Percentiles rank a stretch among this genome's conserved stretches.
These are phyloP conservation scores for Notodonta dromedarius DNA, from an alignment of 2,888 invertebrate species.

Conservation along the genomic window DNA sequence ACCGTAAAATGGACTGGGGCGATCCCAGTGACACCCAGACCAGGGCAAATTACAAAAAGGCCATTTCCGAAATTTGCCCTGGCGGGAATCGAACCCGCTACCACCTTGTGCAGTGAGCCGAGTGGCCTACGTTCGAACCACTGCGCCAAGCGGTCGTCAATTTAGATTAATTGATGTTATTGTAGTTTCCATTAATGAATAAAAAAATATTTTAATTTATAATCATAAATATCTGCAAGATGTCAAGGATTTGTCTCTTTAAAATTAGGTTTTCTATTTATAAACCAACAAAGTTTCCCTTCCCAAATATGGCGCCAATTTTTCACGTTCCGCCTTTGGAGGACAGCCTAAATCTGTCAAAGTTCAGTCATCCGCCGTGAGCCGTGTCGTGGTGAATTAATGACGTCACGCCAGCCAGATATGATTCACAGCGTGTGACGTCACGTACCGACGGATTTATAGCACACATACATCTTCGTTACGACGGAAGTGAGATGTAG, in stretches of 20 bases:
- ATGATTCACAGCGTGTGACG: constrained; percentile 54
- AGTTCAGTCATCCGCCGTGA: constrained; percentile 42
- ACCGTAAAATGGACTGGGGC: too few species aligned
- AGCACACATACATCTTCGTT: constrained; percentile 49
- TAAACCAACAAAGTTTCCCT: constrained; percentile 18
- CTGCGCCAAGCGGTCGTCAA: too few species aligned
- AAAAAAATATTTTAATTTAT: too few species aligned
- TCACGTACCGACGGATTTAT: constrained; percentile 46
- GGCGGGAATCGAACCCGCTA: too few species aligned
- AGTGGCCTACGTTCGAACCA: too few species aligned
- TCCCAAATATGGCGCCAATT: constrained; percentile 29
- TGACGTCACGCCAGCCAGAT: constrained; percentile 62
- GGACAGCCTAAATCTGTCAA: constrained; percentile 53
- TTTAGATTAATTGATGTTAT: too few species aligned
- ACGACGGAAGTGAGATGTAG: constrained; percentile 36
- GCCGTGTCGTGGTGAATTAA: constrained; percentile 56
- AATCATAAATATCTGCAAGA: too few species aligned
- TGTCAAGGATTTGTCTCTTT: not conserved
- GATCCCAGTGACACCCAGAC: too few species aligned
- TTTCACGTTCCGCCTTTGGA: constrained; percentile 46
- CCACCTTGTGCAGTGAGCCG: too few species aligned
- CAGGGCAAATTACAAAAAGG: too few species aligned
- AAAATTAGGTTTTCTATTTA: not conserved
- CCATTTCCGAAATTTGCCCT: too few species aligned
- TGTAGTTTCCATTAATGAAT: too few species aligned